Evolutionary conservation across 1,140 invertebrate species (phyloP).

Genomic region (Microplitis demolitor): DNA sequence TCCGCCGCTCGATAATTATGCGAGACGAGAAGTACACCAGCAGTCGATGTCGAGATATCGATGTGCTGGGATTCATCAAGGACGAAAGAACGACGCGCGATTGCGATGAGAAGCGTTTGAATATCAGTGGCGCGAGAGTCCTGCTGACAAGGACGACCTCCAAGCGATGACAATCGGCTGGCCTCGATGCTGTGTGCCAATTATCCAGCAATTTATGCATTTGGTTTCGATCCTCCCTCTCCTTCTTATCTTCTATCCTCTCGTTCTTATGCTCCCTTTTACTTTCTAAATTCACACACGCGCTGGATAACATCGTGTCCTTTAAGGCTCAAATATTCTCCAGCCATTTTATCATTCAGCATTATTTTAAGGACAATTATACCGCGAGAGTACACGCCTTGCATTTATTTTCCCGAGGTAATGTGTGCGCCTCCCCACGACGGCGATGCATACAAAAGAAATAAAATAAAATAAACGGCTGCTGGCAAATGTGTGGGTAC

Average conservation of each 20-base stretch:
- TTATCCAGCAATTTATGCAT: constrained; percentile 38
- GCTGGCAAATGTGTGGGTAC: constrained; percentile 39
- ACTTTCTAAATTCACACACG: not conserved
- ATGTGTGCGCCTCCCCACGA: not conserved
- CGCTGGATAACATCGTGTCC: not conserved
- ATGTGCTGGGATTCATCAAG: not conserved
- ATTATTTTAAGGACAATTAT: constrained; percentile 5
- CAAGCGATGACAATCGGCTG: constrained; percentile 31
- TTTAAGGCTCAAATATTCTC: not conserved
- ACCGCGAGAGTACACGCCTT: not conserved
- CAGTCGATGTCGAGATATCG: not conserved
- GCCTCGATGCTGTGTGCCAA: constrained; percentile 25
- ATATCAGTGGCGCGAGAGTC: not conserved
- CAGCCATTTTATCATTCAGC: not conserved
- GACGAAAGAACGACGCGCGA: not conserved
- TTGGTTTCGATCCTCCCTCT: not conserved
- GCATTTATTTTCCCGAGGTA: not conserved
- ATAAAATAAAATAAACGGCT: constrained; percentile 24
- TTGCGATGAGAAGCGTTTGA: constrained; percentile 15
- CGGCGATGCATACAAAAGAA: constrained; percentile 1
- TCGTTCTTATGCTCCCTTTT: not conserved
- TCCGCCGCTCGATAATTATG: constrained; percentile 15
- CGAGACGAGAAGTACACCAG: not conserved
- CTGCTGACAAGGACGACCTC: constrained; percentile 31
- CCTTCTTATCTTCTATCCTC: not conserved